These are phyloP conservation scores for Calameuta idolon DNA, from an alignment of 2,888 invertebrate genomes.

Conservation along the genomic window DNA sequence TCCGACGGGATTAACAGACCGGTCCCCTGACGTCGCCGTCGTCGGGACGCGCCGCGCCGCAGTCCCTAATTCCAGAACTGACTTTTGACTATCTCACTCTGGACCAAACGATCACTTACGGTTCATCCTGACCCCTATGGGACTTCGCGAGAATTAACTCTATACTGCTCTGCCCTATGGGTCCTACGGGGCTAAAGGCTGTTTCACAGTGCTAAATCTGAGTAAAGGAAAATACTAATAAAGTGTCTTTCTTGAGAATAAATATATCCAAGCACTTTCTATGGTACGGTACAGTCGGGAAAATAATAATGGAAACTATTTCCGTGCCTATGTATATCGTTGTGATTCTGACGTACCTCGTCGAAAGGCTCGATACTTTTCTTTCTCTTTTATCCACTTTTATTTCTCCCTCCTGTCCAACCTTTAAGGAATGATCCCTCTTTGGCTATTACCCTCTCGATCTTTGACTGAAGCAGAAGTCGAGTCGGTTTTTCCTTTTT, in stretches of 20 bases:
- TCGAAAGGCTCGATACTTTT: not conserved
- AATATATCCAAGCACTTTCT: not conserved
- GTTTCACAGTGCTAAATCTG: not conserved
- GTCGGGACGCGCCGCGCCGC: not conserved
- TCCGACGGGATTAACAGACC: constrained; percentile 57
- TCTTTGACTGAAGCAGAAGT: constrained; percentile 36
- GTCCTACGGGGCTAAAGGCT: not conserved
- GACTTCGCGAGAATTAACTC: not conserved
- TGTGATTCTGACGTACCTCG: not conserved
- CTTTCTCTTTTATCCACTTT: not conserved
- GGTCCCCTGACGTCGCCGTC: constrained; percentile 7
- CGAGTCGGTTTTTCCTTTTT: constrained; percentile 37
- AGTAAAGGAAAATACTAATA: not conserved
- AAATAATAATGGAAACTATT: not conserved
- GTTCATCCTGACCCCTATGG: not conserved
- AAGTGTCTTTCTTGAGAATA: not conserved
- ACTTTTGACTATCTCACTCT: constrained; percentile 7
- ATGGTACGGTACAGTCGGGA: not conserved
- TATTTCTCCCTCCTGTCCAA: constrained; percentile 11
- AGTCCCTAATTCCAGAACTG: not conserved
- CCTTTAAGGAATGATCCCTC: not conserved
- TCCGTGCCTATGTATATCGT: not conserved
- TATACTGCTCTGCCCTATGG: not conserved
- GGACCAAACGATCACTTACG: not conserved
- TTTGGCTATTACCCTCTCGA: constrained; percentile 28